These are phyloP conservation scores for Fulmarus glacialis DNA, from an alignment of 2,113 vertebrate genomes.

Conservation along the genomic window DNA sequence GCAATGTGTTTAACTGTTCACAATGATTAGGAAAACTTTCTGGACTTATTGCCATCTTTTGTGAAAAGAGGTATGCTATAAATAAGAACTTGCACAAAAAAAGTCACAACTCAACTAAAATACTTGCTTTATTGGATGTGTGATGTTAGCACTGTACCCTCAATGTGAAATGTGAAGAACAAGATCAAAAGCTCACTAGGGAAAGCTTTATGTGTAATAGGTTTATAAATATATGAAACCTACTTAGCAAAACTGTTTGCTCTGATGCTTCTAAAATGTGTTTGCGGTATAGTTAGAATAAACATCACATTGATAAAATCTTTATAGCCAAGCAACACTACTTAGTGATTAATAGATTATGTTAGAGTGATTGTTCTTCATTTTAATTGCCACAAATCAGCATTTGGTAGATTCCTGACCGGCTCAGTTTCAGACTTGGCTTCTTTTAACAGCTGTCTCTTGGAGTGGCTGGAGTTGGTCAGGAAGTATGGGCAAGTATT, in stretches of 20 bases:
- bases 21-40: not conserved
- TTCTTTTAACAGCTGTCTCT: not conserved
- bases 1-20: not conserved
- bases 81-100: not conserved
- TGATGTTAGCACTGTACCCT: not conserved
- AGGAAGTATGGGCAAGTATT: not conserved
- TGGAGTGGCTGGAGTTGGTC: not conserved
- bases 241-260: not conserved
- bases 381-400: not conserved
- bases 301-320: not conserved
- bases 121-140: not conserved
- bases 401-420: not conserved
- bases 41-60: not conserved
- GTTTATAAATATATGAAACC: not conserved
- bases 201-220: not conserved
- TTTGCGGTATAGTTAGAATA: not conserved
- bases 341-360: not conserved
- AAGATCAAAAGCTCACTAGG: not conserved
- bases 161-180: not conserved
- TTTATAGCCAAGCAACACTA: not conserved
- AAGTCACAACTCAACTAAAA: not conserved
- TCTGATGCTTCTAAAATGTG: not conserved
- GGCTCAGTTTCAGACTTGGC: not conserved
- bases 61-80: not conserved
- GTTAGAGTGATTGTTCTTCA: not conserved